Evolutionary conservation across 2,113 vertebrate genomes (phyloP).

Genomic region (Onychostruthus taczanowskii): DNA sequence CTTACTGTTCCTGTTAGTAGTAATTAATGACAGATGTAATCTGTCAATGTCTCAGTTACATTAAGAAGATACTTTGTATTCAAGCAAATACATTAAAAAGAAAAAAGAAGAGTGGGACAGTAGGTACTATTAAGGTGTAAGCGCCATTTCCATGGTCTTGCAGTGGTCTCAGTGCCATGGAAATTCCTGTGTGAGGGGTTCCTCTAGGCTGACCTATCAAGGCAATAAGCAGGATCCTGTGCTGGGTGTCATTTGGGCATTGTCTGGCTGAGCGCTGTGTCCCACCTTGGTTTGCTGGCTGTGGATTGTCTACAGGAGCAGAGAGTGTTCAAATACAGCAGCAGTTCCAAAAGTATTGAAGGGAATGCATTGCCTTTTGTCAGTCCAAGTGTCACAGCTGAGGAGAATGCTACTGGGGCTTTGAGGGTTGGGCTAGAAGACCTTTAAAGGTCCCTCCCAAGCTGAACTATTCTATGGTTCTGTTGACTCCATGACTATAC

Average conservation of each 20-base stretch:
- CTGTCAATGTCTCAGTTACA: background rate
- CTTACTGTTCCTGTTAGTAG: background rate
- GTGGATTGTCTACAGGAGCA: background rate
- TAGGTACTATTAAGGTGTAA: background rate
- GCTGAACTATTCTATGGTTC: background rate
- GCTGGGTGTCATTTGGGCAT: background rate
- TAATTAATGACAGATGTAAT: background rate
- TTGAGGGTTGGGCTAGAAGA: background rate
- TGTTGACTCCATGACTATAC: background rate
- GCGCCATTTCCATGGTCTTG: background rate
- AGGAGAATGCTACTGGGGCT: background rate
- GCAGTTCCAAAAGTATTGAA: background rate
- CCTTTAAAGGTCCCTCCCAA: background rate
- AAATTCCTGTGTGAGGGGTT: background rate
- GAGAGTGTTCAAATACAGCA: background rate
- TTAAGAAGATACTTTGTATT: background rate
- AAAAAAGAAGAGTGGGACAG: too few relatives aligned
- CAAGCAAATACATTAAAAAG: background rate
- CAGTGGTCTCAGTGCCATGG: background rate
- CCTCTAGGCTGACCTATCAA: background rate
- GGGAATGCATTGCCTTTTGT: background rate
- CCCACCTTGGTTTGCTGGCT: background rate
- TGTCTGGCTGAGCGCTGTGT: accelerated
- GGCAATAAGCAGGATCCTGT: background rate
- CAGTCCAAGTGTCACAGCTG: background rate